Base-by-base conservation (phyloP, 2,888 invertebrate species). In the Himalopsyche kuldschensis region DNA sequence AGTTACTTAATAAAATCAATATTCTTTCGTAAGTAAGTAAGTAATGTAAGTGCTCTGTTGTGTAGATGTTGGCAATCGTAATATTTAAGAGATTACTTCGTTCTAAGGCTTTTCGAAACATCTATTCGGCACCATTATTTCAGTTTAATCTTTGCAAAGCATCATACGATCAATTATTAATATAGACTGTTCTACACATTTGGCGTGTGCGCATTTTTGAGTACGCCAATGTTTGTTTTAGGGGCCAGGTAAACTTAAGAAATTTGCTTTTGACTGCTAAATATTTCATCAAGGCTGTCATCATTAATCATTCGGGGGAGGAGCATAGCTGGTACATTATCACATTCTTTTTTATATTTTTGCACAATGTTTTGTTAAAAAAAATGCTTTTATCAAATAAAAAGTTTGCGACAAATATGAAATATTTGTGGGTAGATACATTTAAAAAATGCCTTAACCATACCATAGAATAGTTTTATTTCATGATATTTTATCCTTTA, bases 211-310 rank as follows among this genome's bases (percentile, higher is more conserved):
- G 55, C 20, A 24, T 24, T 6, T 55, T 55, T 55, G 24, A 55
- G 55, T 55, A 20, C 20, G 69, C 69, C 69, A 27, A 24, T 69
- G 69, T 27, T 1, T 27, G 69, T 27, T 15, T 27, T 69, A 27
- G 27, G 69, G 69, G 69, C 69, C 24, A 69, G 69, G 69, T 69
- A 69, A 69, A 32, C 78, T 78, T 78, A 63, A 41, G 69, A 82
- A 82, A 69, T 82, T 82, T 82, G 78, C 77, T 82, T 82, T 75
- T 63, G 63, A 27, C 78, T 48, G 78, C 69, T 78, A 82, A 82
- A 82, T 82, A 69, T 78, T 82, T 82, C 78, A 46, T 82, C 82
- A 78, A 78, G 32, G 27, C 78, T 63, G 76, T 20, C 69, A 69
- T 78, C 55, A 78, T 82, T 78, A 82, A 82, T 78, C 78, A 82